Base-by-base conservation (phyloP, 1,140 invertebrate species). In the Gyrodactylus salaris region DNA sequence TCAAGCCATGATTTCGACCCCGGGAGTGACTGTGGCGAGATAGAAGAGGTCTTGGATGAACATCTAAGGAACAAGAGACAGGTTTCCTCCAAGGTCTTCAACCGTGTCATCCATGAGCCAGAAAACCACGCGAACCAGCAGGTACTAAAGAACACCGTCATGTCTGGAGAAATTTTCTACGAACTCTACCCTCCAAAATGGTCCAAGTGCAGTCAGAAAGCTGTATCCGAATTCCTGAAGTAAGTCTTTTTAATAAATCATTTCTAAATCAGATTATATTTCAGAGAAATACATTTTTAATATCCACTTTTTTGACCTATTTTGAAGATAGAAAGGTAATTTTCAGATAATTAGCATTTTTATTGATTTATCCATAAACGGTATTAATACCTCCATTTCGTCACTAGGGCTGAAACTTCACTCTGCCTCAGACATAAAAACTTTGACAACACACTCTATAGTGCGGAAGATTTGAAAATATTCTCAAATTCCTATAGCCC, bases 151-250 rank as follows among this genome's bases (percentile, higher is more conserved):
- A 25, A 71, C n/a, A 71, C 70, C 1, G 26, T 71, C 1, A 71
- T 71, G 70, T 71, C 70, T 1, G 25, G 21, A 1, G 25, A 25
- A 25, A 25, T 71, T 1, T 25, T 25, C n/a, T 71, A 24, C 26
- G 70, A 71, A 25, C 21, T 24, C 25, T 25, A 7, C 1, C 70
- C 70, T 1, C 25, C 25, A 7, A 71, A 20, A 16, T 71, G 70
- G 70, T 71, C 70, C n/a, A 71, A 71, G n/a, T 71, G 70, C 70
- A 71, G 70, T 71, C 70, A 25, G 23, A 1, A 25, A 24, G 25
- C 70, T 20, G 26, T 71, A 24, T 20, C 20, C 1, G 25, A 71
- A 2, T 71, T 71, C 26, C 25, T 71, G 2, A 71, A 25, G 70
- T 71, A 25, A 25, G 21, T 25, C 26, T 69, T 69, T 69, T 69